These are phyloP conservation scores for Geophilus truncorum DNA, from an alignment of 2,888 invertebrate genomes.

Conservation along the genomic window DNA sequence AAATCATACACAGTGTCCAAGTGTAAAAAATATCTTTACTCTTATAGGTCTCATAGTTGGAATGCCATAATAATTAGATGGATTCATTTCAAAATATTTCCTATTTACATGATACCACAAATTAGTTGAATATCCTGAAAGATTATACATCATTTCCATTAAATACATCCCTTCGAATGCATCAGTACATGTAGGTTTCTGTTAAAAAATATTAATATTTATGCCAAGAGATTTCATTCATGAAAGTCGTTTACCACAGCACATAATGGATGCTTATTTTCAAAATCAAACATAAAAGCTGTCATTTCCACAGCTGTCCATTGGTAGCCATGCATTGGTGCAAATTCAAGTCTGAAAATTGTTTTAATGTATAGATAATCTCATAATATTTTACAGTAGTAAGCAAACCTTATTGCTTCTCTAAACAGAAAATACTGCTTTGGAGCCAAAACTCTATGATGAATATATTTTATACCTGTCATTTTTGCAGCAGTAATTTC, in stretches of 20 bases:
- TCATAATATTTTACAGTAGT: not conserved
- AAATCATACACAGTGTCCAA: too few species aligned
- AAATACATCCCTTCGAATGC: not conserved
- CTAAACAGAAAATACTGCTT: not conserved
- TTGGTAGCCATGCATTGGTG: not conserved
- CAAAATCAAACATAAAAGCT: not conserved
- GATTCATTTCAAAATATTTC: not conserved
- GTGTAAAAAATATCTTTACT: too few species aligned
- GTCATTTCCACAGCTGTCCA: not conserved
- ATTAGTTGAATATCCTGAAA: not conserved
- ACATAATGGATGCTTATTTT: too few species aligned
- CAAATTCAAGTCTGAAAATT: not conserved
- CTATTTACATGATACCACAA: not conserved
- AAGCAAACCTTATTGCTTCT: not conserved
- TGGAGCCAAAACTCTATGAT: not conserved
- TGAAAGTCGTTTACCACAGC: too few species aligned
- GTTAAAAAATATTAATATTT: not conserved
- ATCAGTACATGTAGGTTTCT: not conserved
- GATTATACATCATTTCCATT: not conserved
- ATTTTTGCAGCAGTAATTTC: not conserved
- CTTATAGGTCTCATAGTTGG: not conserved
- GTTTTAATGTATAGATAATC: not conserved
- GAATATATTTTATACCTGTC: not conserved
- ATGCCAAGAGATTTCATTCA: too few species aligned
- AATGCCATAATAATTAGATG: not conserved